Evolutionary conservation across 2,888 invertebrate species (phyloP), one percentile per base, ranked within the genome.

Genomic region (Pammene aurita): DNA sequence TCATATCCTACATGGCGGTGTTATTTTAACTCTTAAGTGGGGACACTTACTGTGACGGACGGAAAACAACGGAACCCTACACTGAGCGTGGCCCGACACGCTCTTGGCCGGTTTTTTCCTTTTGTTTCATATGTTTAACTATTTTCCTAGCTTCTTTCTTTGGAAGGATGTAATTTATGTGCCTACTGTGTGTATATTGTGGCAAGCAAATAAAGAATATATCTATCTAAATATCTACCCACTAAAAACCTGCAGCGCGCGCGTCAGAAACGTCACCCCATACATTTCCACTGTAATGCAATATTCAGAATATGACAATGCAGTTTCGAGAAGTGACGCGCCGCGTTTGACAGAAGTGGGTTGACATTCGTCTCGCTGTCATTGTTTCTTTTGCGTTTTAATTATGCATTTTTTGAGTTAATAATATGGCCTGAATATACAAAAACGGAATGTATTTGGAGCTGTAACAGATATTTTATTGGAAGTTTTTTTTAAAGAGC

Each of bases 241-340:
- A n/a, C n/a, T n/a, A 0, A 7, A 55, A 16, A 7, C 7, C 11
- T 7, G 2, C 13, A 35, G 56, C 41, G 41, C 6, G 38, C 60
- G 16, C 54, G 68, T 11, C 6, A 67, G 34, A 46, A 78, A 64
- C 61, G 41, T 34, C 0, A 7, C 0, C 7, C 69, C 78, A 78
- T 84, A 54, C 76, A 76, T 79, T 73, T 63, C 34, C 72, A 65
- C 35, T 67, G 68, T 73, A 75, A 79, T 78, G 78, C 75, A 78
- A 83, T 83, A 83, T 84, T 79, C 83, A 79, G 79, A 78, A 84
- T 85, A 85, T 89, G 89, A 88, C 86, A 84, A 81, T 84, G 86
- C 84, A 81, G 75, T 89, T 87, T 85, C 78, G 78, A 81, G 84
- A 85, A 81, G 76, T 75, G 77, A 78, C 75, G 74, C 78, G 79